These are phyloP conservation scores for Daktulosphaira vitifoliae DNA, from an alignment of 1,140 invertebrate species.

Conservation along the genomic window DNA sequence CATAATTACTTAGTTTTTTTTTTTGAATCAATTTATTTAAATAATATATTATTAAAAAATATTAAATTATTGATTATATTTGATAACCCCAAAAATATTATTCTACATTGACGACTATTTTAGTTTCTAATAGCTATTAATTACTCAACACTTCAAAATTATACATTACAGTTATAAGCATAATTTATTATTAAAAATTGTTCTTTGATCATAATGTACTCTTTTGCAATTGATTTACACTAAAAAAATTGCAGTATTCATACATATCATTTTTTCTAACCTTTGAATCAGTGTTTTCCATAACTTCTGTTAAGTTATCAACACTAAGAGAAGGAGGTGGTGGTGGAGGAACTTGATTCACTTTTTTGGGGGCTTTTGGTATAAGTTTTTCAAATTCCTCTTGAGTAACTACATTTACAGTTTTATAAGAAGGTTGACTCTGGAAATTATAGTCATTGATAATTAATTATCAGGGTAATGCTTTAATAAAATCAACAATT, in stretches of 20 bases:
- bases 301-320: conserved; percentile 30
- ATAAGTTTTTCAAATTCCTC: conserved; percentile 77
- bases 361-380: conserved; percentile 52
- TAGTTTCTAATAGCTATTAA: too few relatives aligned
- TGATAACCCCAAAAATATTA: too few relatives aligned
- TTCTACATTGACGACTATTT: too few relatives aligned
- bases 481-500: not conserved
- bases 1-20: too few relatives aligned
- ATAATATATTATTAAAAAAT: not conserved
- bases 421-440: conserved; percentile 58
- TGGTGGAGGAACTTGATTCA: conserved; percentile 65
- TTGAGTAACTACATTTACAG: conserved; percentile 80
- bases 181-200: too few relatives aligned
- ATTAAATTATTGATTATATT: not conserved
- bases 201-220: too few relatives aligned
- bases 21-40: not conserved
- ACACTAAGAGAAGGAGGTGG: conserved; percentile 49
- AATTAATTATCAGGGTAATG: not conserved
- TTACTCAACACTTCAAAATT: too few relatives aligned
- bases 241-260: too few relatives aligned
- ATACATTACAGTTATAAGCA: too few relatives aligned
- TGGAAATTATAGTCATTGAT: not conserved
- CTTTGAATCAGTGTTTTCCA: conserved; percentile 16
- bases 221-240: too few relatives aligned
- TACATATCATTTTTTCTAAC: too few relatives aligned